Evolutionary conservation across 1,140 invertebrate genomes (phyloP), one percentile per base, ranked within the genome.

Genomic region (Macrosteles quadrilineatus): DNA sequence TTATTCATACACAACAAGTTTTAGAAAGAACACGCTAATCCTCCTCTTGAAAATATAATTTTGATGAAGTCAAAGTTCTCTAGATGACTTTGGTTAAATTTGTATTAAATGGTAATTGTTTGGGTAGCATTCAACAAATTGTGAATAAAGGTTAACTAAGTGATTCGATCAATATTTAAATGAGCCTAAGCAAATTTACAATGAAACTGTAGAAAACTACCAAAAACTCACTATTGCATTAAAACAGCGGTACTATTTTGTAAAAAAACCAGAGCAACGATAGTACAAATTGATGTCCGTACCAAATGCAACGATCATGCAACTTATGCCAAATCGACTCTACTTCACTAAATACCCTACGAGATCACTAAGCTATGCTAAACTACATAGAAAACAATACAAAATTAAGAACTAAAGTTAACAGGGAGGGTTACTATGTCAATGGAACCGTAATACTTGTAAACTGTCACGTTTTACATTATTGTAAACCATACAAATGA

Each of bases 351-450:
- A 21, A 17, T 50, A 50, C 14, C 47, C 47, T 50, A 50, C 6
- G 47, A 50, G 47, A 50, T 50, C 47, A 50, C 47, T 50, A 50
- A 4, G 14, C 47, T 50, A 50, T 6, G 47, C 47, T 50, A 50
- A 50, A 50, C 47, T 50, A 50, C 47, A 21, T 50, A 50, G 47
- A 50, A 50, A 50, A 50, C 47, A 50, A 50, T 50, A 50, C 47
- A 50, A 50, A 50, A 50, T 50, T 50, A 50, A 50, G 4, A 50
- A 50, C 47, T 50, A 50, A 50, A 50, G 21, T 17, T 21, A 4
- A 21, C 3, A 50, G 14, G 47, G n/a, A 50, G 47, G 3, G 6
- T 19, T 50, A 50, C 47, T n/a, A 11, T 17, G 47, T 50, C 21
- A 19, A 3, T 11, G 21, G n/a, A 17, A 6, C 3, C 6, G 47